Percentiles rank a stretch among this genome's conserved stretches.
phyloP scores from a whole-genome alignment of 2,113 vertebrate species.

The Meleagris gallopavo region DNA sequence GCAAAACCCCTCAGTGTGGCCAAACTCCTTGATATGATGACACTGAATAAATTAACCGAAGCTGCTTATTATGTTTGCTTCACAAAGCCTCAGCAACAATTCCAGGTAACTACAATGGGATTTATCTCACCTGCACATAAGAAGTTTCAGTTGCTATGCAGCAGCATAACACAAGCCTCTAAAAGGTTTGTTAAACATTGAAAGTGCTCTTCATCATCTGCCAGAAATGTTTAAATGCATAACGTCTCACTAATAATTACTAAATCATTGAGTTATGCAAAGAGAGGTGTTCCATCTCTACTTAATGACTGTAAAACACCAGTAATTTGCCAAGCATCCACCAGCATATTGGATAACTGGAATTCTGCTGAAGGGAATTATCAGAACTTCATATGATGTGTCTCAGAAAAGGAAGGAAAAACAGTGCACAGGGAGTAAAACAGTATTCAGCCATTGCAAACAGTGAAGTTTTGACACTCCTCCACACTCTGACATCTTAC shows the following conservation, averaged over 20 bases:
- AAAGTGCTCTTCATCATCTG: constrained; percentile 42
- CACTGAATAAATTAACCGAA: not conserved
- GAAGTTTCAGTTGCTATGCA: constrained; percentile 10
- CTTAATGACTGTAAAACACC: constrained; percentile 5
- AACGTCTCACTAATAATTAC: constrained; percentile 71
- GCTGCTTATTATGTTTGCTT: not conserved
- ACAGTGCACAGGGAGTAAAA: not conserved
- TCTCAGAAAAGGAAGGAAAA: constrained; percentile 17
- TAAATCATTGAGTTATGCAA: not conserved
- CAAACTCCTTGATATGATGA: not conserved
- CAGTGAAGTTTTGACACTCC: not conserved
- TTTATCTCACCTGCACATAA: constrained; percentile 51
- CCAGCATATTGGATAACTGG: not conserved
- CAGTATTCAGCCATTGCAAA: not conserved
- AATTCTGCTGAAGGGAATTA: constrained; percentile 52
- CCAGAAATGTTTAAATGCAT: constrained; percentile 63
- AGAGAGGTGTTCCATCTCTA: constrained; percentile 23
- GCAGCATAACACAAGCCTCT: constrained; percentile 14
- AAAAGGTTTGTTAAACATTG: constrained; percentile 58
- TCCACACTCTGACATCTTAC: not conserved
- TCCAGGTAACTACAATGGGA: constrained; percentile 14
- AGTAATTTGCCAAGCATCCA: not conserved
- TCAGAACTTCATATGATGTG: not conserved
- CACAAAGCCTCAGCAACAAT: constrained; percentile 17
- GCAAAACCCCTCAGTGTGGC: not conserved